These are phyloP conservation scores for Coenonympha arcania DNA, from an alignment of 2,888 invertebrate genomes.

Conservation along the genomic window DNA sequence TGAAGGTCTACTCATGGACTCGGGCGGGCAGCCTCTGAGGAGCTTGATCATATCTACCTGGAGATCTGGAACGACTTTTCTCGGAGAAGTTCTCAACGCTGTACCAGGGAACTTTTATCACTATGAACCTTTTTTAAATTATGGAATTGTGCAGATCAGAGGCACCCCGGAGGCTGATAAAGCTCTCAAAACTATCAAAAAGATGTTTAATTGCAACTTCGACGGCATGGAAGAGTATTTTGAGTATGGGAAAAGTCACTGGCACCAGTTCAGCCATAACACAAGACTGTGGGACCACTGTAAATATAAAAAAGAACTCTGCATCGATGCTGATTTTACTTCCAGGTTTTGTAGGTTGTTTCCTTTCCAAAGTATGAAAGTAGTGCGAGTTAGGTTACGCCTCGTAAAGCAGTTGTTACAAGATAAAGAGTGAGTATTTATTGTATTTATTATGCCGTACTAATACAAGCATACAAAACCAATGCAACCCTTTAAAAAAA, in stretches of 20 bases:
- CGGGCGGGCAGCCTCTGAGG: constrained; percentile 81
- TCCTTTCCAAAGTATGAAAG: constrained; percentile 92
- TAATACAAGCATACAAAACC: too few species aligned
- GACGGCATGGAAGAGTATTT: constrained; percentile 82
- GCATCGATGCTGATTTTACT: constrained; percentile 77
- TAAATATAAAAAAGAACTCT: constrained; percentile 70
- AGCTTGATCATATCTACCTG: constrained; percentile 90
- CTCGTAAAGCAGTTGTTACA: constrained; percentile 81
- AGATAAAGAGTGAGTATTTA: constrained; percentile 77
- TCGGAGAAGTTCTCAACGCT: constrained; percentile 87
- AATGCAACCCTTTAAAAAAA: too few species aligned
- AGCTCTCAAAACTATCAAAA: constrained; percentile 79
- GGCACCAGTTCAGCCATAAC: constrained; percentile 89
- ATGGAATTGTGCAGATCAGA: constrained; percentile 86
- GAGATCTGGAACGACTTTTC: constrained; percentile 92
- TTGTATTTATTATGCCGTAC: neutral
- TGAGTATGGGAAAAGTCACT: constrained; percentile 82
- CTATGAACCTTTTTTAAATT: constrained; percentile 89
- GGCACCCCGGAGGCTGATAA: constrained; percentile 79
- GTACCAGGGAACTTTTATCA: constrained; percentile 92
- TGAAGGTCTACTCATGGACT: constrained; percentile 79
- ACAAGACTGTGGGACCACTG: constrained; percentile 88
- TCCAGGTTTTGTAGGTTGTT: constrained; percentile 86
- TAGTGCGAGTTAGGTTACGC: constrained; percentile 83
- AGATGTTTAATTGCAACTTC: constrained; percentile 85